phyloP scores from a whole-genome alignment of 2,113 vertebrate species.

The Paratilapia polleni region DNA sequence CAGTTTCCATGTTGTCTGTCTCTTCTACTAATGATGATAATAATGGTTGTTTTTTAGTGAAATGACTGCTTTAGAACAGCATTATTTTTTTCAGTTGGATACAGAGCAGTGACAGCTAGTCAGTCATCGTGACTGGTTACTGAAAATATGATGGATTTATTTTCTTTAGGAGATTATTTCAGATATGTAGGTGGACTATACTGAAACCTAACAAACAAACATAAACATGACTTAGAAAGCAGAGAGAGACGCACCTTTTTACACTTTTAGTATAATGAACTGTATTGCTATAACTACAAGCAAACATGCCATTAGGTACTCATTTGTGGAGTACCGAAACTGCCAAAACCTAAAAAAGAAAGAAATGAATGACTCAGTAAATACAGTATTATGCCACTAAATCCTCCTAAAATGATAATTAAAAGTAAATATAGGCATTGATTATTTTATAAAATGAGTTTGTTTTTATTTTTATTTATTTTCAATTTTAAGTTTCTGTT shows the following conservation, averaged over 20 bases:
- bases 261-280: neutral
- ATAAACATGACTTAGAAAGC: neutral
- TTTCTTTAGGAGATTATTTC: neutral
- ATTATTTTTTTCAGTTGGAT: neutral
- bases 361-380: neutral
- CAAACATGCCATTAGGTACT: neutral
- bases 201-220: neutral
- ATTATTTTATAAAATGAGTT: no score
- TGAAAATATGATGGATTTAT: neutral
- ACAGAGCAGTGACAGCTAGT: neutral
- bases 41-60: neutral
- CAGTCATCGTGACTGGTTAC: neutral
- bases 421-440: no score
- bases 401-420: no score
- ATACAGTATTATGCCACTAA: neutral
- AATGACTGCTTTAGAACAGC: neutral
- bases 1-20: neutral
- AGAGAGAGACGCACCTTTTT: neutral
- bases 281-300: neutral
- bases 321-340: neutral
- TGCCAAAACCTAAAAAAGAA: neutral
- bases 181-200: neutral
- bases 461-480: no score
- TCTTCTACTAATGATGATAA: conserved; percentile 27
- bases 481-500: no score